A percentile compares a stretch with the other conserved stretches of the same genome.
Conservation (phyloP, 2,888 invertebrate genomes). For the Cephus pygmeus region DNA sequence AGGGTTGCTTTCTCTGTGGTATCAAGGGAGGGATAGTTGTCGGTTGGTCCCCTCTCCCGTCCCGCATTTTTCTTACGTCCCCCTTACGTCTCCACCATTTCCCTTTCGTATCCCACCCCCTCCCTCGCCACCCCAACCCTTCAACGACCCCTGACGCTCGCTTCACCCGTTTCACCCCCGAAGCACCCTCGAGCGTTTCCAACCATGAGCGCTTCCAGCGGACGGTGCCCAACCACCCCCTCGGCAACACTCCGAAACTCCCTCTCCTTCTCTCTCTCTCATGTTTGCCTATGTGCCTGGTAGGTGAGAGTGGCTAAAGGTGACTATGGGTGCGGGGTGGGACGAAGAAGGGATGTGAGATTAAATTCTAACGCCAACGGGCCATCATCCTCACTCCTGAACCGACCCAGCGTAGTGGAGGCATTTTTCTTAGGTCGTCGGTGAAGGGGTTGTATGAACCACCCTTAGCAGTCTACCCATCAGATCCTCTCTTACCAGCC, state of each 20-base stretch:
- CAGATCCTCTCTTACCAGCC: not conserved
- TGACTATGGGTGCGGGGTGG: not conserved
- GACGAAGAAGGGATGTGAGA: slow-evolving; percentile 38
- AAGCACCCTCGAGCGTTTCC: not conserved
- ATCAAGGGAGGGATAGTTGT: not conserved
- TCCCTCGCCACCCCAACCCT: not conserved
- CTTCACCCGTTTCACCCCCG: not conserved
- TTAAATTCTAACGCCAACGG: slow-evolving; percentile 59
- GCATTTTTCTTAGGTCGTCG: slow-evolving; percentile 63
- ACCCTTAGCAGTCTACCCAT: not conserved
- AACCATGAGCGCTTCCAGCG: not conserved
- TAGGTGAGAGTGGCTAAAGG: not conserved
- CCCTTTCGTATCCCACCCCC: not conserved
- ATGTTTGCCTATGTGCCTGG: not conserved
- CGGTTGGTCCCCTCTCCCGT: slow-evolving; percentile 27
- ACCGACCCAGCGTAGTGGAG: slow-evolving; percentile 29
- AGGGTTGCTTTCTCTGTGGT: not conserved
- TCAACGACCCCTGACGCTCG: not conserved
- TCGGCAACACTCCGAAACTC: not conserved
- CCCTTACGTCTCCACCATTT: slow-evolving; percentile 31
- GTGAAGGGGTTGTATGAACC: slow-evolving; percentile 9
- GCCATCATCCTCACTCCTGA: slow-evolving; percentile 30
- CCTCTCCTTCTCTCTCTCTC: not conserved
- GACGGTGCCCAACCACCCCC: slow-evolving; percentile 5
- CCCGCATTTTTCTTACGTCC: slow-evolving; percentile 55